Base-by-base conservation (phyloP, 2,888 invertebrate species). In the Plemyria rubiginata region DNA sequence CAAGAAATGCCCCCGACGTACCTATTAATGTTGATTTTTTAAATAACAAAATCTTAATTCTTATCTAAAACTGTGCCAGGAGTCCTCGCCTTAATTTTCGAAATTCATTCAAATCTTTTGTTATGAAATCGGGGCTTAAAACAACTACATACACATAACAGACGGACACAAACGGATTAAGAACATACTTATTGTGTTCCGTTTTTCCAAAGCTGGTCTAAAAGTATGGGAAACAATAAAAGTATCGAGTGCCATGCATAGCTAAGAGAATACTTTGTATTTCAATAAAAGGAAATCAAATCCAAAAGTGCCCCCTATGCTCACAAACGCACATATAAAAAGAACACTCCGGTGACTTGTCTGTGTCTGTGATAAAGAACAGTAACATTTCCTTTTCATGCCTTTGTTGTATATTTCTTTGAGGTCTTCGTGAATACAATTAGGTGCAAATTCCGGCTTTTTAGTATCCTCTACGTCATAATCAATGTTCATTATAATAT, bases 381-480 rank as follows among this genome's bases (percentile, higher is more conserved):
- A 81, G 51, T 75, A 80, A 63, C 78, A 80, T 54, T 74, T 74
- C 54, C 72, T 77, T 32, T 74, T 65, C 43, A 74, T 41, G 28
- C 69, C 60, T 4, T 75, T 72, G 12, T 60, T 63, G 46, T 70
- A 75, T 43, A 72, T 60, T n/a, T 60, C 67, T 48, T 68, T 69
- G 32, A 79, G 65, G 32, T 79, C 78, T 1, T 70, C 61, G 6
- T 67, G 65, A n/a, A 71, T 60, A 15, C 73, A 60, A 9, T 63
- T 54, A 3, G 13, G 53, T 15, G 62, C 53, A 9, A 60, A 58
- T 38, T 62, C 43, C 28, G 52, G 54, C 51, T 49, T 70, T 36
- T 46, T 54, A 12, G 40, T 55, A 38, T 67, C 56, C 11, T 62
- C 67, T 59, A 71, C n/a, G 46, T 67, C 68, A 49, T 74, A 74